These are phyloP conservation scores for Ptyas mucosa DNA, from an alignment of 2,113 vertebrate genomes.

Conservation along the genomic window DNA sequence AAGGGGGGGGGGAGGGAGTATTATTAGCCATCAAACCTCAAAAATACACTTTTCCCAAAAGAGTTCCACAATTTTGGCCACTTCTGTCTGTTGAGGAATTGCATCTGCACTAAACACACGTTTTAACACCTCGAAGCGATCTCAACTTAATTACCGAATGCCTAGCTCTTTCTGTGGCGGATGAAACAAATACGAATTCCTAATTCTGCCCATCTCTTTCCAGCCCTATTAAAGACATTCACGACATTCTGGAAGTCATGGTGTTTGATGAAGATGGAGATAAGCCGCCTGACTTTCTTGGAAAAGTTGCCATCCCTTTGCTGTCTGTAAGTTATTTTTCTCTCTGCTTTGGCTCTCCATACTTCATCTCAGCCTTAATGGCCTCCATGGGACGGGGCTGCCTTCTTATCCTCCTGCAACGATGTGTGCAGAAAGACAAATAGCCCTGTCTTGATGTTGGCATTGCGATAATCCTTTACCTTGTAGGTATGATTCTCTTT, in stretches of 20 bases:
- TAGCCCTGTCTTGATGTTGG: slow-evolving; percentile 26
- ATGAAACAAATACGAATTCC: slow-evolving; percentile 15
- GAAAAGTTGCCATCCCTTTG: slow-evolving; percentile 91
- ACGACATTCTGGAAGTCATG: slow-evolving; percentile 87
- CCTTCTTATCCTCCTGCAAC: rapidly evolving
- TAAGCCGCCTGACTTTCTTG: slow-evolving; percentile 86
- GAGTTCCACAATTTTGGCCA: too few species aligned
- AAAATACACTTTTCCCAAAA: too few species aligned
- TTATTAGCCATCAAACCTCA: too few species aligned
- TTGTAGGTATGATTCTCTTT: slow-evolving; percentile 14
- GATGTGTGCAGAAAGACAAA: slow-evolving; percentile 32
- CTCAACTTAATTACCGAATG: slow-evolving; percentile 66
- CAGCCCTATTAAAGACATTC: slow-evolving; percentile 94
- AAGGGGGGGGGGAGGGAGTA: too few species aligned
- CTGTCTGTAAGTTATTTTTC: slow-evolving; percentile 81
- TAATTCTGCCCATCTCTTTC: slow-evolving; percentile 44
- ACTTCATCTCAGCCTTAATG: slow-evolving; percentile 16
- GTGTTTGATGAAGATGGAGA: slow-evolving; percentile 94
- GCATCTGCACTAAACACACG: slow-evolving; percentile 24
- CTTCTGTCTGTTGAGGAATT: not conserved
- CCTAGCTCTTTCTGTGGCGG: slow-evolving; percentile 37
- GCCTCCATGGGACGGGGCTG: not conserved
- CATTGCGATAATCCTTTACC: slow-evolving; percentile 33
- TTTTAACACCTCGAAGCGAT: slow-evolving; percentile 66
- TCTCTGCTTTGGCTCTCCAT: not conserved